Conservation (phyloP, 2,888 invertebrate genomes). For the Sicus ferrugineus region DNA sequence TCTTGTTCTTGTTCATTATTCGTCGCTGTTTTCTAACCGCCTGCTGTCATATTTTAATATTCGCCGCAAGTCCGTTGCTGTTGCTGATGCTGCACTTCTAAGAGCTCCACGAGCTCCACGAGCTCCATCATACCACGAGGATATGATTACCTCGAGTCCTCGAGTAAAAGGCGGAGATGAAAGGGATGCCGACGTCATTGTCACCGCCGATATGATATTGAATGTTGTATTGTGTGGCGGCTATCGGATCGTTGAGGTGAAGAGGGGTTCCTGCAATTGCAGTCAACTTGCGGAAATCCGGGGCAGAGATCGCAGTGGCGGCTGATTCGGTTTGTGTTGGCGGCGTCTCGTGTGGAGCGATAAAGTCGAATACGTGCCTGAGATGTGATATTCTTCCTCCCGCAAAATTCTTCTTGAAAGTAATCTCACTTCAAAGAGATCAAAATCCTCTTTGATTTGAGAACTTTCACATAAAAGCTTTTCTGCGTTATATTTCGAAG, state of each 20-base stretch:
- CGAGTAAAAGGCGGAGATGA: not conserved
- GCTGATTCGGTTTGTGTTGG: no score
- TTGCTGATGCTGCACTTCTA: constrained; percentile 25
- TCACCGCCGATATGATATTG: not conserved
- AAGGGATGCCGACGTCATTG: constrained; percentile 12
- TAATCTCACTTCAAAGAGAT: no score
- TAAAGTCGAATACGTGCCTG: no score
- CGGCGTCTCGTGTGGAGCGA: no score
- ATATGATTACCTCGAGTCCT: not conserved
- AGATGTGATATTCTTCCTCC: no score
- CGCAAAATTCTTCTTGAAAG: no score
- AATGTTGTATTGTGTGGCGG: not conserved
- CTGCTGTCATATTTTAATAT: constrained; percentile 24
- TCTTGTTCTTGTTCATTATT: not conserved
- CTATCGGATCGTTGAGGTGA: not conserved
- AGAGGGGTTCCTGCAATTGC: no score
- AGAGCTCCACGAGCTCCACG: constrained; percentile 21
- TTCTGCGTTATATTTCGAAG: no score
- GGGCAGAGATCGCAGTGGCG: not conserved
- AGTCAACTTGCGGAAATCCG: no score
- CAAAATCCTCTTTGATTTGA: no score
- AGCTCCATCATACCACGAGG: constrained; percentile 27
- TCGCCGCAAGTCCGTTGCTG: not conserved
- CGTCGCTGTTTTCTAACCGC: not conserved
- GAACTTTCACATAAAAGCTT: no score